These are phyloP conservation scores for Xenopus petersii DNA, from an alignment of 2,797 vertebrate species.

Conservation along the genomic window DNA sequence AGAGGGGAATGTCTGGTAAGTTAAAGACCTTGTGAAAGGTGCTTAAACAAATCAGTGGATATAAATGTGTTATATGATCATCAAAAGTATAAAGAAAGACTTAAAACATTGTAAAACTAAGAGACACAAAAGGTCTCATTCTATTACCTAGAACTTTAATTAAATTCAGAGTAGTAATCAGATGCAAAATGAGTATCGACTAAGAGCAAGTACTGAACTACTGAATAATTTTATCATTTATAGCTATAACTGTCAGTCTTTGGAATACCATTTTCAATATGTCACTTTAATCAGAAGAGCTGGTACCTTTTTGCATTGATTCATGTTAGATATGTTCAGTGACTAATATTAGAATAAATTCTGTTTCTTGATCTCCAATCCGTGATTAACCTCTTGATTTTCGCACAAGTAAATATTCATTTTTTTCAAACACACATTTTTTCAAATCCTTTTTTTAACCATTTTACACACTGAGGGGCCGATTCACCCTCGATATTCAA, in stretches of 20 bases:
- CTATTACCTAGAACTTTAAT: slow-evolving; percentile 60
- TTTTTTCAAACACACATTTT: too few species aligned
- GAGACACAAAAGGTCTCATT: slow-evolving; percentile 51
- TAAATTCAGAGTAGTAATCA: slow-evolving; percentile 64
- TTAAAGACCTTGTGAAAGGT: too few species aligned
- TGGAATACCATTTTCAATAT: slow-evolving; percentile 56
- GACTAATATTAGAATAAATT: slow-evolving; percentile 64
- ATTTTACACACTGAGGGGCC: too few species aligned
- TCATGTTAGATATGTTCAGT: slow-evolving; percentile 55
- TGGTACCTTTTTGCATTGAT: slow-evolving; percentile 56
- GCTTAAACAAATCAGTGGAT: too few species aligned
- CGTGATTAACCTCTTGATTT: slow-evolving; percentile 59
- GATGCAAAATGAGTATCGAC: slow-evolving; percentile 58
- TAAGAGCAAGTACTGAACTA: slow-evolving; percentile 53
- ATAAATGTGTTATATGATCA: too few species aligned
- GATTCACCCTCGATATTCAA: too few species aligned
- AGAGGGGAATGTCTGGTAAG: too few species aligned
- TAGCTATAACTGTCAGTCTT: slow-evolving; percentile 61
- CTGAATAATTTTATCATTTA: slow-evolving; percentile 65
- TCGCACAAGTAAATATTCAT: slow-evolving; percentile 35
- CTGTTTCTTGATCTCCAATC: slow-evolving; percentile 57
- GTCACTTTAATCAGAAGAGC: slow-evolving; percentile 59
- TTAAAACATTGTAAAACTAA: too few species aligned
- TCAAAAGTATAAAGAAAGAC: too few species aligned
- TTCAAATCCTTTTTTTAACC: too few species aligned